Evolutionary conservation across 2,113 vertebrate genomes (phyloP), one percentile per base, ranked within the genome.

Genomic region (Lichenostomus cassidix): DNA sequence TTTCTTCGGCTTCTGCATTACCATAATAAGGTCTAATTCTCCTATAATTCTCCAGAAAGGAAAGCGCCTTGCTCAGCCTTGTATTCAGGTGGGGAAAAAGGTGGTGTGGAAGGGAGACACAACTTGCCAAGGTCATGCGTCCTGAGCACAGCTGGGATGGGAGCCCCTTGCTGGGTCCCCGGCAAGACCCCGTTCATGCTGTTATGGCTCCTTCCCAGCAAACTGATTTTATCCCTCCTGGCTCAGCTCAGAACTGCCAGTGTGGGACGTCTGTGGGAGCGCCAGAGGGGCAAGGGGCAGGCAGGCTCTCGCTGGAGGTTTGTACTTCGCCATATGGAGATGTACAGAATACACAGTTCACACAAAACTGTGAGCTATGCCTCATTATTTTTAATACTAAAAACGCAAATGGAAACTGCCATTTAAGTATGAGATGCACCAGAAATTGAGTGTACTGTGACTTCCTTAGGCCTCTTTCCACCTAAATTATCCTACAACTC

Each of bases 271-370:
- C 63, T 83, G 68, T 15, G 21, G 55, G 59, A 58, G 67, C 1
- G 1, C 46, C 0, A 1, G 49, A 47, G 37, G 64, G 20, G 29
- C 24, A 58, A 69, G 56, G 58, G 47, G 35, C 59, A 37, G 37
- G 39, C 0, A 0, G 47, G 63, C 28, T 79, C 59, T 62, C 1
- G 0, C 22, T 1, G 1, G 50, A n/a, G 63, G 60, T 84, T 78
- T 75, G 5, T 46, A 41, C 31, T 58, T 83, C 3, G 0, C 58
- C 19, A 3, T 18, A 46, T 7, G 33, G 46, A 67, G 42, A 55
- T 16, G n/a, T 27, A 55, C 2, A 53, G 78, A 46, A 58, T 11
- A 41, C 24, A 46, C 5, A 50, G 42, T 9, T 64, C 78, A 64
- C 29, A 39, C 56, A 78, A 56, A 93, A 70, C 47, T 39, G 10